Evolutionary conservation across 1,140 invertebrate genomes (phyloP), one percentile per base, ranked within the genome.

Genomic region (Achatina immaculata): DNA sequence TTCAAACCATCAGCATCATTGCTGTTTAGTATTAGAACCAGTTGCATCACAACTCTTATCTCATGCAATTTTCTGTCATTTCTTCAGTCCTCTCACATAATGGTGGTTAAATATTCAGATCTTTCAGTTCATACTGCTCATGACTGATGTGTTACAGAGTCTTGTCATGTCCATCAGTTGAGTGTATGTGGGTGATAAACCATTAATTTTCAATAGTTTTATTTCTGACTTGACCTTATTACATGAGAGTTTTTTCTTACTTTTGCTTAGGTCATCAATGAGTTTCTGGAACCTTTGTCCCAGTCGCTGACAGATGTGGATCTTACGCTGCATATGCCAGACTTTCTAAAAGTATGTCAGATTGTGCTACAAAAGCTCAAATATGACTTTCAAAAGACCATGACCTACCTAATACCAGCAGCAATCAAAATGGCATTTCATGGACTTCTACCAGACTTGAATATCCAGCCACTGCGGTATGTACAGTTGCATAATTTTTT

Each of bases 401-500:
- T 74, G 48, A n/a, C 40, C n/a, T 36, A 51, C 36, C n/a, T 74
- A 24, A 21, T 48, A 51, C 40, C 40, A 51, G 45, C 72, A 9
- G n/a, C 31, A 11, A 51, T 55, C 43, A 74, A 51, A 19, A 51
- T 74, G 48, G 45, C 40, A 34, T 74, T 74, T 1, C 45, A 74
- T 74, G 72, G 72, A 48, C 11, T 51, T 21, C 21, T 51, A n/a
- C 28, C 72, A 31, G 72, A 45, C 31, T 21, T 48, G 21, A 21
- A 1, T 7, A 51, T 74, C n/a, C 28, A 19, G 28, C 72, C 72
- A 16, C 1, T 51, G 24, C 6, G 45, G 72, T 74, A 31, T 62
- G 58, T 62, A 31, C 31, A 31, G 2, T 28, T 31, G 58, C 31
- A 9, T 4, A 34, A 45, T n/a, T n/a, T n/a, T n/a, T n/a, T n/a